Percentiles rank a stretch among this genome's conserved stretches.
These are phyloP conservation scores for Micrastur ruficollis DNA, from an alignment of 2,797 vertebrate species.

Conservation along the genomic window DNA sequence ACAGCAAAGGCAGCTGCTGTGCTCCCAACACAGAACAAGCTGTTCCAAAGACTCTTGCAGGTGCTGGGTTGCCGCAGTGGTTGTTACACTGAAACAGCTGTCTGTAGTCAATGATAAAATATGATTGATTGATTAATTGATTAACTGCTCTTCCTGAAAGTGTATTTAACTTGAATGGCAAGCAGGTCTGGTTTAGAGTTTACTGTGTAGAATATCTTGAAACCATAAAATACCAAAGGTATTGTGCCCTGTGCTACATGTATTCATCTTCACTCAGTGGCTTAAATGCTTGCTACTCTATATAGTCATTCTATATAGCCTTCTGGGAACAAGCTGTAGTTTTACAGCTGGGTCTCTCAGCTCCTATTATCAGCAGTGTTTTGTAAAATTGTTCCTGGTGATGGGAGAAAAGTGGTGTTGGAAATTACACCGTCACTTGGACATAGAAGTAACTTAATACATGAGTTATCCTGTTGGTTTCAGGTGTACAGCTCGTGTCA, in stretches of 20 bases:
- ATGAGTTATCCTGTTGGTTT: background rate
- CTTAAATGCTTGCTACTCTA: background rate
- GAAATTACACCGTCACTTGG: background rate
- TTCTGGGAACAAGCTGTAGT: background rate
- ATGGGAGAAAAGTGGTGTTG: background rate
- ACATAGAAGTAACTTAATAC: background rate
- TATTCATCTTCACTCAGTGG: background rate
- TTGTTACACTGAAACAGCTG: background rate
- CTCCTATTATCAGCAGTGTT: background rate
- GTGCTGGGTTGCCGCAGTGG: background rate
- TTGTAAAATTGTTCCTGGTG: background rate
- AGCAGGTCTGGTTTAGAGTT: background rate
- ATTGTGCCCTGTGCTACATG: background rate
- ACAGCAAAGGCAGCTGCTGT: background rate
- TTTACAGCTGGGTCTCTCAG: background rate
- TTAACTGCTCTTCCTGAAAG: background rate
- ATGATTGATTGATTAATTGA: background rate
- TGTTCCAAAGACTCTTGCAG: background rate
- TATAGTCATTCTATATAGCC: background rate
- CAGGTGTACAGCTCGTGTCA: background rate
- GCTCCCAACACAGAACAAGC: background rate
- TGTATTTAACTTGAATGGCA: background rate
- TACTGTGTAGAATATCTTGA: background rate
- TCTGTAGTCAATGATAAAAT: background rate
- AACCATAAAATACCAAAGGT: background rate